Base-by-base conservation (phyloP, 2,113 vertebrate species). In the Grantiella picta region DNA sequence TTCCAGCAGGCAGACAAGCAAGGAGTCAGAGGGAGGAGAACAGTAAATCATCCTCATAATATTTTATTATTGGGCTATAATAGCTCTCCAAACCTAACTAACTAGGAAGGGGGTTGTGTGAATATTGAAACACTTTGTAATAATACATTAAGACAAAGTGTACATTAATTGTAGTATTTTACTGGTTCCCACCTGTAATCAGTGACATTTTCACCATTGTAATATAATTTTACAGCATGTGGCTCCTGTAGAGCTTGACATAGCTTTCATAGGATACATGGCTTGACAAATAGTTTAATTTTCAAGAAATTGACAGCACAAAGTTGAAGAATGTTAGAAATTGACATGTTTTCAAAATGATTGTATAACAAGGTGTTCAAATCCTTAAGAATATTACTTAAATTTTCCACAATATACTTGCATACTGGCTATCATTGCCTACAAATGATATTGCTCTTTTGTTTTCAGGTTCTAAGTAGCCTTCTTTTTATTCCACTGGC, bases 261-360 rank as follows among this genome's bases (percentile, higher is more conserved):
- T 12, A 65, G 14, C 3, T 90, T 82, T 83, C 31, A 80, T 2
- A 25, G 31, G 52, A 86, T 29, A 11, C 5, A 15, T 5, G 25
- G 2, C 12, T 75, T 79, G 13, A 15, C 29, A 82, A 79, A 78
- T 6, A 59, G 4, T 53, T 31, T 16, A 45, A 42, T 71, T n/a
- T 59, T 68, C 27, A 80, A 45, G 45, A 45, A 76, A 40, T 1
- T 63, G 65, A 90, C 15, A 19, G 4, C 53, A 47, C 2, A 35
- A 71, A 47, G 11, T 35, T 90, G 33, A 52, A 49, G 20, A 45
- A 63, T 14, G 11, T 54, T 65, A 64, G n/a, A 57, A 87, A 78
- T 12, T 0, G 5, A 10, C 3, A 17, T 11, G 4, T 31, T 71
- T 79, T 23, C 12, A 71, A 79, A 89, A 47, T 15, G 2, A 1